A percentile compares a stretch with the other conserved stretches of the same genome.
Evolutionary conservation across 1,140 invertebrate genomes (phyloP).

Genomic region (Metopolophium dirhodum): DNA sequence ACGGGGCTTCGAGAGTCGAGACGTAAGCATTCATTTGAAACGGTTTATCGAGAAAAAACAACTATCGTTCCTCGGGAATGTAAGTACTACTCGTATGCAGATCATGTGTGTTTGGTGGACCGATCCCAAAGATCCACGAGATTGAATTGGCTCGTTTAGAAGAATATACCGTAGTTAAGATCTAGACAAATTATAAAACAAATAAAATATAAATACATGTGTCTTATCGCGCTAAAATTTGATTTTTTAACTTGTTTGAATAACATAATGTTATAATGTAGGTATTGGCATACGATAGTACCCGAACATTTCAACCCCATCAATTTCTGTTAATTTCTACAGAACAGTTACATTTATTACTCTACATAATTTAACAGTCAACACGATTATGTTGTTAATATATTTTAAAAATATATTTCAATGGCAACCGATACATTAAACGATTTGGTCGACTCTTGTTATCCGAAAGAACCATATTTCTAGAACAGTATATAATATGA

Average conservation of each 20-base stretch:
- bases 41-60: neutral
- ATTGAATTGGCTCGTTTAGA: neutral
- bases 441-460: neutral
- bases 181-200: neutral
- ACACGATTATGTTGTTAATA: neutral
- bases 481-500: neutral
- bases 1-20: neutral
- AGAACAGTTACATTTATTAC: neutral
- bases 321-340: neutral
- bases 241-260: neutral
- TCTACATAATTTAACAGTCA: neutral
- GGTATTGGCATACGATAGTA: neutral
- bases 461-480: neutral
- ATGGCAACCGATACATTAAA: neutral
- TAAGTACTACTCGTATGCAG: neutral
- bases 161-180: neutral
- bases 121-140: neutral
- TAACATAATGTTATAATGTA: neutral
- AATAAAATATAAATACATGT: neutral
- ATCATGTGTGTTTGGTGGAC: neutral
- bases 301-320: neutral
- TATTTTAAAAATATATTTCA: neutral
- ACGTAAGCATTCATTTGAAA: neutral
- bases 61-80: neutral
- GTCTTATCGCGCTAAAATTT: neutral